Evolutionary conservation across 2,888 invertebrate genomes (phyloP).

Genomic region (Patella ulyssiponensis): DNA sequence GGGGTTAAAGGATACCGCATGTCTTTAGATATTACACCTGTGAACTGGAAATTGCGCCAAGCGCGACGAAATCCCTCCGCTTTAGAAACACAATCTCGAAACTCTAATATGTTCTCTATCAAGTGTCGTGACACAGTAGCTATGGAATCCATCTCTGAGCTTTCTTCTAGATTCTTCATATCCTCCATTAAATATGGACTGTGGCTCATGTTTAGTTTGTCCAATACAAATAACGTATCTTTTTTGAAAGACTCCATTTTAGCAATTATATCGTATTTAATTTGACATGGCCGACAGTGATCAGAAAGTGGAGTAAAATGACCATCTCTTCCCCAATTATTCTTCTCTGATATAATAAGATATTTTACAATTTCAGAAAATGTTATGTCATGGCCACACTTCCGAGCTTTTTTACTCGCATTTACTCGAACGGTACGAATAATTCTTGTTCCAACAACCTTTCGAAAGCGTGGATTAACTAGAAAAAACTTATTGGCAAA

Average conservation of each 20-base stretch:
- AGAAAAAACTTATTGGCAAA: conserved; percentile 2
- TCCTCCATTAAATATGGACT: background rate
- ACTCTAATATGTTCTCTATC: too few species aligned
- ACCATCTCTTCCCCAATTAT: background rate
- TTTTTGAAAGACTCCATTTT: background rate
- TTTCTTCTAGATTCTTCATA: background rate
- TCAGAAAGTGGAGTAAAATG: background rate
- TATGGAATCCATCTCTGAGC: background rate
- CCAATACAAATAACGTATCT: background rate
- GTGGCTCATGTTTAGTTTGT: background rate
- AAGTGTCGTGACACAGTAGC: background rate
- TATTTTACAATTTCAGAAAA: background rate
- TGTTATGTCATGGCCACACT: background rate
- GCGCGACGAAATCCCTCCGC: background rate
- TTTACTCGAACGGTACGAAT: background rate
- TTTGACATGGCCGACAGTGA: background rate
- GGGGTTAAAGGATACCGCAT: background rate
- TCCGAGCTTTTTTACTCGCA: background rate
- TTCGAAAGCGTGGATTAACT: too few species aligned
- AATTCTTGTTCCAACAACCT: too few species aligned
- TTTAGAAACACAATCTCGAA: background rate
- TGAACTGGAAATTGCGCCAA: conserved; percentile 3
- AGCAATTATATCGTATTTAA: background rate
- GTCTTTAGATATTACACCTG: background rate
- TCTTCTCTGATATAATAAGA: background rate